These are phyloP conservation scores for Maccullochella peelii DNA, from an alignment of 2,113 vertebrate species.

Conservation along the genomic window DNA sequence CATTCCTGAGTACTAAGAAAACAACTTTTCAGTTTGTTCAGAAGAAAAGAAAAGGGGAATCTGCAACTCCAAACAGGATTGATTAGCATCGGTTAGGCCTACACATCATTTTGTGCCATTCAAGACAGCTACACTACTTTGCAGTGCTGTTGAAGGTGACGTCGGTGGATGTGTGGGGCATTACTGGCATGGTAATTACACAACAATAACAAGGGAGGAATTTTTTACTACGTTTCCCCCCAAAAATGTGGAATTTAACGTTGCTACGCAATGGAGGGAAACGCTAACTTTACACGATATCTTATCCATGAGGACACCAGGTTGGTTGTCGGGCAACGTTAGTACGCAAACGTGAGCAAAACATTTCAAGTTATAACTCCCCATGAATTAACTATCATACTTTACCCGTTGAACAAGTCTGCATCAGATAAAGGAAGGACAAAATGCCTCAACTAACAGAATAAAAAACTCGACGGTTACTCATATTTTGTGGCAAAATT, in stretches of 20 bases:
- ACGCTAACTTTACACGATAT: not conserved
- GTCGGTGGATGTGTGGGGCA: not conserved
- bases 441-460: not conserved
- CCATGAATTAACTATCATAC: not conserved
- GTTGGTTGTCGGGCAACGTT: not conserved
- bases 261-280: not conserved
- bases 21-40: constrained; percentile 82
- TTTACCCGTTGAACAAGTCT: not conserved
- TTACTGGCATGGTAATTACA: constrained; percentile 10
- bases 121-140: not conserved
- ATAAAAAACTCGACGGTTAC: not conserved
- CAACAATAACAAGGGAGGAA: constrained; percentile 14
- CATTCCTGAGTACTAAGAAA: constrained; percentile 88
- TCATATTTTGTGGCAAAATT: constrained; percentile 45
- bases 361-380: not conserved
- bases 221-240: not conserved
- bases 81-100: not conserved
- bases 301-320: not conserved
- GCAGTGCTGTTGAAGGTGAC: not conserved
- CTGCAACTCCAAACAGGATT: constrained; percentile 1
- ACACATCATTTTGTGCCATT: constrained; percentile 1
- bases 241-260: not conserved
- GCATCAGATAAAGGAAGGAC: not conserved
- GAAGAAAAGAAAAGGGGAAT: constrained; percentile 24
- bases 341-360: not conserved